A percentile compares a stretch with the other conserved stretches of the same genome.
Evolutionary conservation across 2,113 vertebrate species (phyloP).

Genomic region (Microcebus lehilahytsara): DNA sequence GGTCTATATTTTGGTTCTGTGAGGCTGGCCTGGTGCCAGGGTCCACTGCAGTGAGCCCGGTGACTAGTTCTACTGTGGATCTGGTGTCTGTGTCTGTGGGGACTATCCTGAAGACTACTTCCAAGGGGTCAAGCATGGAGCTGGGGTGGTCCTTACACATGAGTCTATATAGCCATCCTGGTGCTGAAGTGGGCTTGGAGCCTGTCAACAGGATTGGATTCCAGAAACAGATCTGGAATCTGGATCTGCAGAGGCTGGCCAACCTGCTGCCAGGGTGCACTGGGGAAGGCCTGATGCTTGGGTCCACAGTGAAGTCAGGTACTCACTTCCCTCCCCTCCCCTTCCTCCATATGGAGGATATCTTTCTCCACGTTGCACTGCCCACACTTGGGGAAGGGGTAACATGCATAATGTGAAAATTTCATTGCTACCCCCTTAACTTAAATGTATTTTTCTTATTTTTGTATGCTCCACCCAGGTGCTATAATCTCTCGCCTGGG

Average conservation of each 20-base stretch:
- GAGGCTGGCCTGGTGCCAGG: not conserved
- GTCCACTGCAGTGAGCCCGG: not conserved
- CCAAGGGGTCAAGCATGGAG: not conserved
- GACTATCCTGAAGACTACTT: no score
- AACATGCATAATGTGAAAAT: not conserved
- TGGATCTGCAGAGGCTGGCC: no score
- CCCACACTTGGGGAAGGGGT: fast-evolving
- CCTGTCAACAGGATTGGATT: not conserved
- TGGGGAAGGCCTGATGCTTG: not conserved
- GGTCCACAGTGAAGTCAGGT: no score
- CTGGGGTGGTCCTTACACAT: no score
- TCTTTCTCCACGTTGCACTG: not conserved
- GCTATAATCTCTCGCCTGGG: not conserved
- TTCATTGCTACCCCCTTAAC: not conserved
- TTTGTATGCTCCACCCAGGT: not conserved
- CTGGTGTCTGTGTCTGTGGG: not conserved
- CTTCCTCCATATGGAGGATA: fast-evolving
- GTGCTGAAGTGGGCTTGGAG: not conserved
- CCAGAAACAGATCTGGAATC: no score
- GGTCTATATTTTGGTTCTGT: not conserved
- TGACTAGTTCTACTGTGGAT: not conserved
- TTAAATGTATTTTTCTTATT: not conserved
- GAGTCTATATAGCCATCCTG: not conserved
- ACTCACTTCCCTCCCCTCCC: no score
- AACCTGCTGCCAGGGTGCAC: no score